Base-by-base conservation (phyloP, 2,113 vertebrate species). In the Anarrhichthys ocellatus region DNA sequence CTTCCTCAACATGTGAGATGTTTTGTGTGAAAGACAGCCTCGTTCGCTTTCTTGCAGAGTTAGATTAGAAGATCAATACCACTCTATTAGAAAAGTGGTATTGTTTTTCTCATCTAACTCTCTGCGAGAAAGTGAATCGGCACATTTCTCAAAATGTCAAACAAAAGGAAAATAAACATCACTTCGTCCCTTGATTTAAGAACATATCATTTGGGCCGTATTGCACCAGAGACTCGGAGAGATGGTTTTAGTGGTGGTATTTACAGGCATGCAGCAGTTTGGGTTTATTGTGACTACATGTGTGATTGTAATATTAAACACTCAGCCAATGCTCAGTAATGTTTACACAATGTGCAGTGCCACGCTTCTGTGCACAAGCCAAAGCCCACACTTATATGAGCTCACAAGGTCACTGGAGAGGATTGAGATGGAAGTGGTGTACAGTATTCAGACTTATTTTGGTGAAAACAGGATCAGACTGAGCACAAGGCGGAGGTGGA, bases 401-500 rank as follows among this genome's bases (percentile, higher is more conserved):
- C 44, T 32, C 66, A 29, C 17, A 32, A 50, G 40, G 40, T 32
- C 24, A 73, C 27, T 46, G 34, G 38, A 20, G 40, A 34, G 29
- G 48, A 50, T 6, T 56, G 66, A 48, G 70, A 52, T 46, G 50
- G 50, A 78, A 9, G 65, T 5, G 42, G 24, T 27, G 65, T 18
- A 32, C 32, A 32, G 32, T 32, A 32, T 74, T 69, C 17, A 32
- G n/a, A 63, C 9, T 22, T n/a, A 9, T 64, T 63, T 83, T 67
- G 32, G 36, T 22, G 29, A 58, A 68, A 62, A 38, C 32, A 46
- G 44, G 32, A 63, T 66, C 24, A 38, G 46, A 32, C n/a, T 32
- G 52, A 18, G 20, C 27, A 42, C 34, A 52, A 36, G 29, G 42
- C n/a, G 6, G 34, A 34, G 62, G 50, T 34, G 54, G 72, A 67